phyloP scores from a whole-genome alignment of 1,140 invertebrate genomes.

The Papilio helenus region DNA sequence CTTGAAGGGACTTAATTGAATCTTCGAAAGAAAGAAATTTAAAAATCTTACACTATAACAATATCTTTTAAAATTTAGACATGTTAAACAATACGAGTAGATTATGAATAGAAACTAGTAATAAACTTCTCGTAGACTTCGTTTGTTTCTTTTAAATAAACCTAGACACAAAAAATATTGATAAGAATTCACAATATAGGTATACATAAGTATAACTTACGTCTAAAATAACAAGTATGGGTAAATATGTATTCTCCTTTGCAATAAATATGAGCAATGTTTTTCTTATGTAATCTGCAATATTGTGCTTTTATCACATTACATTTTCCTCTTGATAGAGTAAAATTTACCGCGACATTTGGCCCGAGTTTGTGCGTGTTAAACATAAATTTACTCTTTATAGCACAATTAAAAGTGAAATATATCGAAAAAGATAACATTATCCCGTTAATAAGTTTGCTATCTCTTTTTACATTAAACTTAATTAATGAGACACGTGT shows the following conservation, averaged over 20 bases:
- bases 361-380: conserved; percentile 6
- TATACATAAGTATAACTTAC: too few species aligned
- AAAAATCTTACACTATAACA: neutral
- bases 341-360: conserved; percentile 22
- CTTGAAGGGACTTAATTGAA: conserved; percentile 17
- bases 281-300: neutral
- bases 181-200: too few species aligned
- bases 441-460: conserved; percentile 16
- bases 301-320: conserved; percentile 4
- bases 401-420: conserved; percentile 20
- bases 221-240: too few species aligned
- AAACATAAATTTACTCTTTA: conserved; percentile 21
- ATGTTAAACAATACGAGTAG: too few species aligned
- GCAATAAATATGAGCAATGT: neutral
- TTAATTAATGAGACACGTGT: neutral
- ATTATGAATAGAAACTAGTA: too few species aligned
- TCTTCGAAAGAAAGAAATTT: neutral
- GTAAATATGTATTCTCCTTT: too few species aligned
- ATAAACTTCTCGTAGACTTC: too few species aligned
- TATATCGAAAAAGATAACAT: conserved; percentile 23
- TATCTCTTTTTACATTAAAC: neutral
- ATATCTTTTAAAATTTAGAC: too few species aligned
- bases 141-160: too few species aligned
- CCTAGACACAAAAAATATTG: too few species aligned
- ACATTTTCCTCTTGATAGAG: conserved; percentile 3